Conservation (phyloP, 2,888 invertebrate species). For the Tenthredo livida region DNA sequence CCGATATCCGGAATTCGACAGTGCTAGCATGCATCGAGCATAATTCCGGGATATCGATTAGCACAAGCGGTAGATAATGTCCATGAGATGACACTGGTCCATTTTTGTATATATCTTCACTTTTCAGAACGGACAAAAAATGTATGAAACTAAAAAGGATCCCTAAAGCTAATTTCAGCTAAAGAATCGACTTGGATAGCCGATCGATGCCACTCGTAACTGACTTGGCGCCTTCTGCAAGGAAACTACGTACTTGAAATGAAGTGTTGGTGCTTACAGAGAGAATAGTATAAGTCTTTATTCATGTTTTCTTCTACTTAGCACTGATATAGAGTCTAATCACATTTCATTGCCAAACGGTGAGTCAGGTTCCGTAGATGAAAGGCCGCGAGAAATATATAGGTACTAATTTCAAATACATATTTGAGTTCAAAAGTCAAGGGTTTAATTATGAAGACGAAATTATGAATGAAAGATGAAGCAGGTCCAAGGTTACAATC, state of each 20-base stretch:
- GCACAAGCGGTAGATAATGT: not conserved
- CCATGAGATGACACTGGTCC: not conserved
- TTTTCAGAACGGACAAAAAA: not conserved
- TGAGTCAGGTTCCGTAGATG: not conserved
- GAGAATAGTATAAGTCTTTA: not conserved
- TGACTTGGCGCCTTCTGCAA: not conserved
- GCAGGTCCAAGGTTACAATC: not conserved
- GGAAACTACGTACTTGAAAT: constrained; percentile 3
- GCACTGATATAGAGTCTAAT: not conserved
- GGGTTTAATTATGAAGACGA: not conserved
- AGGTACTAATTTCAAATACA: not conserved
- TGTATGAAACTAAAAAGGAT: not conserved
- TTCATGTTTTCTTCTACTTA: too few relatives aligned
- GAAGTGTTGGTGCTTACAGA: not conserved
- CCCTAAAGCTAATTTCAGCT: not conserved
- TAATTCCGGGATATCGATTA: not conserved
- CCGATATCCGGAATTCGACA: not conserved
- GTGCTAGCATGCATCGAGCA: not conserved
- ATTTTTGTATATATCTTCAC: not conserved
- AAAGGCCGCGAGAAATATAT: not conserved
- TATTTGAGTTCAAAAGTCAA: not conserved
- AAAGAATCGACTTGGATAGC: not conserved
- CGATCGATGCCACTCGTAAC: not conserved
- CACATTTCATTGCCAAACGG: not conserved
- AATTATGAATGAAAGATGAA: constrained; percentile 4